Base-by-base conservation (phyloP, 2,888 invertebrate species). In the Brassicogethes aeneus region DNA sequence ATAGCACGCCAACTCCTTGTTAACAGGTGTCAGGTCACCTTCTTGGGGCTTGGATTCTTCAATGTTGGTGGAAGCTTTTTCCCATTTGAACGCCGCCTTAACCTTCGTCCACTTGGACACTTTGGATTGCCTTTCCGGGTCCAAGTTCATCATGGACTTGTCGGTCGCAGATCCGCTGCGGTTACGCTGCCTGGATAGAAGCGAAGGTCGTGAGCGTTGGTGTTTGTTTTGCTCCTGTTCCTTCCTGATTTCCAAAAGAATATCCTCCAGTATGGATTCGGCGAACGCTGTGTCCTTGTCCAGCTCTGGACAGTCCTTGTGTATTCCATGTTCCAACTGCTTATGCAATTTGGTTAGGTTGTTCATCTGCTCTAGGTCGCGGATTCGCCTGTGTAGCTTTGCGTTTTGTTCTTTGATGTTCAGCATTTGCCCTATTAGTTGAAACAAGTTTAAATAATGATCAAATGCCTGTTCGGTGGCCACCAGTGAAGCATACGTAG, bases 81-180 rank as follows among this genome's bases (percentile, higher is more conserved):
- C 87, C 87, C 87, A 88, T 54, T 84, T 86, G 56, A 89, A 85
- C 10, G 90, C 90, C 34, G 88, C 87, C 65, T 90, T 91, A 7
- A 91, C 90, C 68, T 82, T 82, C 0, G 87, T 88, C 90, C 90
- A 91, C 60, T 90, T 90, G 0, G 89, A 88, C 36, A 84, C 78
- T 58, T 82, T 82, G 0, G 80, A 72, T 41, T 57, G 50, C 2
- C 34, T 16, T 42, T 33, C 41, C 15, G 39, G 32, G 33, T 42
- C 38, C 34, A 39, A n/a, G 41, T 31, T 42, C 39, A 16, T 14
- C 7, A 17, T 34, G 34, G 44, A 47, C 34, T 47, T 50, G 2
- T 52, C 48, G 3, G 80, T 79, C 31, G 80, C 76, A 0, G 84
- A 84, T 47, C 80, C 74, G 43, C 82, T 83, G 47, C 61, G 43